These are phyloP conservation scores for Lagodon rhomboides DNA, from an alignment of 2,797 vertebrate species.

Conservation along the genomic window DNA sequence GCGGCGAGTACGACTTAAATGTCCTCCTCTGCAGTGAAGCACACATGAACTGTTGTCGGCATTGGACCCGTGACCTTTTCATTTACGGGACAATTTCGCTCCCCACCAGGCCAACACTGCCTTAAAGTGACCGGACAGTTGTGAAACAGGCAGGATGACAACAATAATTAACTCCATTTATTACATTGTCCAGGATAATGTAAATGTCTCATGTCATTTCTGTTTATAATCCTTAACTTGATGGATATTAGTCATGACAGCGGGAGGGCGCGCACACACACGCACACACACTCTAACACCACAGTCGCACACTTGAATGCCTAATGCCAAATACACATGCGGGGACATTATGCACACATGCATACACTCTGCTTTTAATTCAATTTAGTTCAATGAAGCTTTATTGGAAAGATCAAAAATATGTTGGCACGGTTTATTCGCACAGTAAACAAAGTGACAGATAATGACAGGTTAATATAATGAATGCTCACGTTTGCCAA, in stretches of 20 bases:
- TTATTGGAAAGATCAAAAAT: slow-evolving; percentile 8
- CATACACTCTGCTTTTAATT: slow-evolving; percentile 25
- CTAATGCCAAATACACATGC: slow-evolving; percentile 23
- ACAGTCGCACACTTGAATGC: slow-evolving; percentile 12
- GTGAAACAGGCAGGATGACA: slow-evolving; percentile 67
- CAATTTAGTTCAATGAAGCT: slow-evolving; percentile 23
- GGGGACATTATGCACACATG: slow-evolving; percentile 33
- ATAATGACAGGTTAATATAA: neutral
- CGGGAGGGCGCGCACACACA: slow-evolving; percentile 19
- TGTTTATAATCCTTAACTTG: slow-evolving; percentile 65
- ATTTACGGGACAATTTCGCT: slow-evolving; percentile 48
- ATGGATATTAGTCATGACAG: slow-evolving; percentile 71
- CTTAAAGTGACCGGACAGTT: slow-evolving; percentile 61
- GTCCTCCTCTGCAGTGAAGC: slow-evolving; percentile 62
- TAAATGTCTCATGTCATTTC: slow-evolving; percentile 74
- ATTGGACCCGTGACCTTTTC: slow-evolving; percentile 74
- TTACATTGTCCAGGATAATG: slow-evolving; percentile 65
- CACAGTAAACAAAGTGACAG: slow-evolving; percentile 6
- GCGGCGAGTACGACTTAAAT: slow-evolving; percentile 44
- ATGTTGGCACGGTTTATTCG: neutral
- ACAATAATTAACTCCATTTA: slow-evolving; percentile 77
- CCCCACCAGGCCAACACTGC: slow-evolving; percentile 43
- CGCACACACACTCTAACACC: slow-evolving; percentile 9
- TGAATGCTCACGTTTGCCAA: neutral
- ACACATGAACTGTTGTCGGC: slow-evolving; percentile 61